Conservation (phyloP, 2,797 vertebrate genomes). For the Clarias fuscus region DNA sequence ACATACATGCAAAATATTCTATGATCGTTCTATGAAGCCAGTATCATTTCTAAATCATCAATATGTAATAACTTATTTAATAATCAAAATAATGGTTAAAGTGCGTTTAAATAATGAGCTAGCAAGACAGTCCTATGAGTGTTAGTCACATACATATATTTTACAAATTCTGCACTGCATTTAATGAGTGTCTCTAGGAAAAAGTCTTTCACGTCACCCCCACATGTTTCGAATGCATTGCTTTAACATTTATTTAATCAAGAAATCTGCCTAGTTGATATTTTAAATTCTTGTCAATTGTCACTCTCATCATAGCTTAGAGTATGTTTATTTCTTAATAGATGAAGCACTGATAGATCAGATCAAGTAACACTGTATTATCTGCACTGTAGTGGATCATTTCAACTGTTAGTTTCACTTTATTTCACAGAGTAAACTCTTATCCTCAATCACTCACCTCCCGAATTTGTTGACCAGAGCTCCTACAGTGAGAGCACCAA, state of each 20-base stretch:
- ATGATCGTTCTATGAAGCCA: neutral
- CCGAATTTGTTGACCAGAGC: slow-evolving; percentile 87
- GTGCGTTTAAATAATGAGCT: neutral
- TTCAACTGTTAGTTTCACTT: neutral
- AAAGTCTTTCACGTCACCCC: neutral
- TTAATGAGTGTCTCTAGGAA: neutral
- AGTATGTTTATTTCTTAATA: neutral
- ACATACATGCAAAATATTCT: neutral
- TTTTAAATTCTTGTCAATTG: neutral
- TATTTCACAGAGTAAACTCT: neutral
- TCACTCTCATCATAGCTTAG: neutral
- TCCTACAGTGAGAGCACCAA: slow-evolving; percentile 87
- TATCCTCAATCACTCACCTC: slow-evolving; percentile 74
- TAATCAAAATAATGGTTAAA: neutral
- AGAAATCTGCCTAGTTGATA: neutral
- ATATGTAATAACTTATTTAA: neutral
- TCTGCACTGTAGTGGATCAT: neutral
- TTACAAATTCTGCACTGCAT: neutral
- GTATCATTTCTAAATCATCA: neutral
- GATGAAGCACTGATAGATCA: neutral
- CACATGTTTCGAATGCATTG: no score
- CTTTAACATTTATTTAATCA: neutral
- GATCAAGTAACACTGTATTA: neutral
- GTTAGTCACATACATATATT: neutral
- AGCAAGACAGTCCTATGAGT: neutral